Percentiles rank a stretch among this genome's conserved stretches.
These are phyloP conservation scores for Prolemur simus DNA, from an alignment of 2,113 vertebrate genomes.

Conservation along the genomic window DNA sequence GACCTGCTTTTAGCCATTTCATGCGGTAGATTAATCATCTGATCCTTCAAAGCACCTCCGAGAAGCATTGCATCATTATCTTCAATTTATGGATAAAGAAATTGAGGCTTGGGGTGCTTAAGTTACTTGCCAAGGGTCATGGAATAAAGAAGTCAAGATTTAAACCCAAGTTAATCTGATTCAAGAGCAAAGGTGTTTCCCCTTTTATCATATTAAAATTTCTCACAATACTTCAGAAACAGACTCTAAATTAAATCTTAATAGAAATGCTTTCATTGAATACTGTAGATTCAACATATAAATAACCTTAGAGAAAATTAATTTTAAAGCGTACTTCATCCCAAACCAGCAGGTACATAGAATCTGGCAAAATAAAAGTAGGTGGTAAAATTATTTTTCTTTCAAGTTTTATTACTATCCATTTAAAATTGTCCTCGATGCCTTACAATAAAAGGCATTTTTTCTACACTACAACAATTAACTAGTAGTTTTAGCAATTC, in stretches of 20 bases:
- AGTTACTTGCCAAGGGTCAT: background rate
- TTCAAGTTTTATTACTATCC: background rate
- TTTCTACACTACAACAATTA: background rate
- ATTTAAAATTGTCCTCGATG: background rate
- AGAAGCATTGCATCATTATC: background rate
- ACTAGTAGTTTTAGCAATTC: background rate
- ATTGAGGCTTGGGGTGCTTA: background rate
- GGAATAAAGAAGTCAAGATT: background rate
- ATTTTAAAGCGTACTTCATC: slow-evolving; percentile 38
- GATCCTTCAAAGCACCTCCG: background rate
- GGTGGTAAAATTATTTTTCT: background rate
- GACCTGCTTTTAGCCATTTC: background rate
- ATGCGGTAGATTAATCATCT: background rate
- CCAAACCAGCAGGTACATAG: background rate
- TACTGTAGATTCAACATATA: background rate
- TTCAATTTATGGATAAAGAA: background rate
- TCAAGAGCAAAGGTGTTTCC: background rate
- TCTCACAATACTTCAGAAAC: slow-evolving; percentile 11
- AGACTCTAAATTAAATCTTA: slow-evolving; percentile 70
- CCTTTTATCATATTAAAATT: background rate
- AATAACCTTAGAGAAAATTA: slow-evolving; percentile 46
- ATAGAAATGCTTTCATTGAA: slow-evolving; percentile 9
- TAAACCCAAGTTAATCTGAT: background rate
- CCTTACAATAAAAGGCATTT: background rate
- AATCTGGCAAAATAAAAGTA: slow-evolving; percentile 4